Percentiles rank a stretch among this genome's conserved stretches.
phyloP scores from a whole-genome alignment of 2,797 vertebrate species.

The Alectoris magna region DNA sequence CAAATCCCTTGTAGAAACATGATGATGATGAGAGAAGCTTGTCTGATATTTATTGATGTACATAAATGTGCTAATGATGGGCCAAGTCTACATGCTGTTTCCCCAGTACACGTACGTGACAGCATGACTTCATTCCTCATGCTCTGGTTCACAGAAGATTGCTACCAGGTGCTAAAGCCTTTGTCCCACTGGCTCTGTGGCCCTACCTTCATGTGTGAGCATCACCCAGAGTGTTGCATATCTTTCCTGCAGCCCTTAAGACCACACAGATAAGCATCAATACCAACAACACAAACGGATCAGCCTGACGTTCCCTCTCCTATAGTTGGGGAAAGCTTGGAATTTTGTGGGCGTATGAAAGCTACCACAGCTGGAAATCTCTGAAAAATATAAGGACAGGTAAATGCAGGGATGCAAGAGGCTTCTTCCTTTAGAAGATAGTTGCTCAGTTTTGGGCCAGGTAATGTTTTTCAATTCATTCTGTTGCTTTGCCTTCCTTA shows the following conservation, averaged over 20 bases:
- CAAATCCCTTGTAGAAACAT: not conserved
- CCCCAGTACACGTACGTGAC: not conserved
- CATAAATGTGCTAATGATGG: not conserved
- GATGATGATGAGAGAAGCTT: not conserved
- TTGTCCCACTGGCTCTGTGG: not conserved
- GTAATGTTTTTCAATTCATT: not conserved
- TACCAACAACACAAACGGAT: not conserved
- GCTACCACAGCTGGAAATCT: not conserved
- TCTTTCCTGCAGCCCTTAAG: not conserved
- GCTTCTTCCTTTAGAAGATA: fast-evolving
- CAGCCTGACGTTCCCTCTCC: not conserved
- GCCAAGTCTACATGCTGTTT: not conserved
- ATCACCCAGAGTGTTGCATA: not conserved
- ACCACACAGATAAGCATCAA: not conserved
- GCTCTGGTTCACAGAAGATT: not conserved
- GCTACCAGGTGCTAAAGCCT: not conserved
- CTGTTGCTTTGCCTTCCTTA: not conserved
- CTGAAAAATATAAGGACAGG: not conserved
- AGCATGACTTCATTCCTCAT: not conserved
- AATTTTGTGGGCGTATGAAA: not conserved
- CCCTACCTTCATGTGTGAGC: not conserved
- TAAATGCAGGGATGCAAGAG: not conserved
- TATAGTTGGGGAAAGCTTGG: not conserved
- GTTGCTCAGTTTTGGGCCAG: not conserved
- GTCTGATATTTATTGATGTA: not conserved